A percentile compares a stretch with the other conserved stretches of the same genome.
Evolutionary conservation across 2,797 vertebrate genomes (phyloP).

Genomic region (Danio kyathit): DNA sequence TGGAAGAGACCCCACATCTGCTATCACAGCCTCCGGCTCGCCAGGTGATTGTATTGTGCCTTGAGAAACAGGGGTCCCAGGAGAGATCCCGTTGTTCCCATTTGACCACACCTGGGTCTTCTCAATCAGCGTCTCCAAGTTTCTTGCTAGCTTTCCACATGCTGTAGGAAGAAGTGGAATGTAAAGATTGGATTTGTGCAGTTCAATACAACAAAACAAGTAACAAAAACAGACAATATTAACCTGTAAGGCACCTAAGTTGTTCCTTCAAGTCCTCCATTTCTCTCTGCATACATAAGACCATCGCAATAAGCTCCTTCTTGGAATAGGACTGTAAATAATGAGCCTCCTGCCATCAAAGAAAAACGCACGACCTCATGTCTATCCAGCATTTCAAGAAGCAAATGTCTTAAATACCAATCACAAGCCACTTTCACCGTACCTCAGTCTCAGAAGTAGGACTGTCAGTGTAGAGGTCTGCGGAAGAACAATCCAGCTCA

Average conservation of each 20-base stretch:
- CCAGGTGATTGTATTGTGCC: conserved; percentile 34
- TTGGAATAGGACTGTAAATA: conserved; percentile 69
- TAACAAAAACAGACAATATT: neutral
- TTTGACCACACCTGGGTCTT: conserved; percentile 63
- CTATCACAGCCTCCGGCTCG: conserved; percentile 48
- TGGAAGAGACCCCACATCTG: conserved; percentile 50
- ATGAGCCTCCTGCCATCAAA: conserved; percentile 58
- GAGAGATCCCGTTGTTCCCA: conserved; percentile 52
- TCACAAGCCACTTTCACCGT: conserved; percentile 39
- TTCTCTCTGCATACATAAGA: conserved; percentile 70
- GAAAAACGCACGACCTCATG: conserved; percentile 8
- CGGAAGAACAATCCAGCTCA: conserved; percentile 61
- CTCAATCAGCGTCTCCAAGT: conserved; percentile 69
- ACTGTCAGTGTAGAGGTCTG: conserved; percentile 61
- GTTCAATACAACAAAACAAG: neutral
- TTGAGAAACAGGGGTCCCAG: conserved; percentile 33
- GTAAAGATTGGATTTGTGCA: neutral
- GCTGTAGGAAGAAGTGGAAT: conserved; percentile 51
- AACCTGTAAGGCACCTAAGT: conserved; percentile 73
- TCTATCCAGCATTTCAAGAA: conserved; percentile 10
- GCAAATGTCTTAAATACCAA: conserved; percentile 27
- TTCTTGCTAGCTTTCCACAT: conserved; percentile 70
- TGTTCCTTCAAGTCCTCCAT: conserved; percentile 72
- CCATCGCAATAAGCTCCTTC: conserved; percentile 70
- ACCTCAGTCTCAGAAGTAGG: conserved; percentile 65